A percentile compares a stretch with the other conserved stretches of the same genome.
Evolutionary conservation across 2,113 vertebrate genomes (phyloP).

Genomic region (Osmerus eperlanus): DNA sequence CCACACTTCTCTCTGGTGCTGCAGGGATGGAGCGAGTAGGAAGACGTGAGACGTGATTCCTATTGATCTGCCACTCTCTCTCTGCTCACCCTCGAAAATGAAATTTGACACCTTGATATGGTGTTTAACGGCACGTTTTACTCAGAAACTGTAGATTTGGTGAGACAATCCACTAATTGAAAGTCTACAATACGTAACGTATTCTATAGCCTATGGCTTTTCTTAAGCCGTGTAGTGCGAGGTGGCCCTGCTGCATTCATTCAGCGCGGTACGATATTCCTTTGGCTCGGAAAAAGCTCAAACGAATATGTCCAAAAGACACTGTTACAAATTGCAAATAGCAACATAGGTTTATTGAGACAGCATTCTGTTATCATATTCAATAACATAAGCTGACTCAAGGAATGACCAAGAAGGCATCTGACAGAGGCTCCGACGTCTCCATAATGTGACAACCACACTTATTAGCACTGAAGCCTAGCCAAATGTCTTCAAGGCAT

Average conservation of each 20-base stretch:
- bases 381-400: no score
- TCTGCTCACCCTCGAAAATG: background rate
- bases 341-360: no score
- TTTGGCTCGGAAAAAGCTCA: background rate
- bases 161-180: no score
- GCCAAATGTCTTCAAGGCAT: slow-evolving; percentile 1
- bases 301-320: background rate
- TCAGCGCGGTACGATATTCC: background rate
- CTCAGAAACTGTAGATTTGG: no score
- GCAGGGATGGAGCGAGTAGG: background rate
- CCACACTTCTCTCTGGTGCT: background rate
- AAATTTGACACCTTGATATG: no score
- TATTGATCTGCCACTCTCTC: background rate
- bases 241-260: slow-evolving; percentile 4
- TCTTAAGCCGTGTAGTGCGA: background rate
- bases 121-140: no score
- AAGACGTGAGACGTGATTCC: background rate
- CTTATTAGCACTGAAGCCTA: background rate
- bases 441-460: slow-evolving; percentile 4
- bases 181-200: no score
- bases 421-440: no score
- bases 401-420: no score
- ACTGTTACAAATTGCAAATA: no score
- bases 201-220: background rate
- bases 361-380: no score